Evolutionary conservation across 2,888 invertebrate genomes (phyloP).

Genomic region (Melieria omissa): DNA sequence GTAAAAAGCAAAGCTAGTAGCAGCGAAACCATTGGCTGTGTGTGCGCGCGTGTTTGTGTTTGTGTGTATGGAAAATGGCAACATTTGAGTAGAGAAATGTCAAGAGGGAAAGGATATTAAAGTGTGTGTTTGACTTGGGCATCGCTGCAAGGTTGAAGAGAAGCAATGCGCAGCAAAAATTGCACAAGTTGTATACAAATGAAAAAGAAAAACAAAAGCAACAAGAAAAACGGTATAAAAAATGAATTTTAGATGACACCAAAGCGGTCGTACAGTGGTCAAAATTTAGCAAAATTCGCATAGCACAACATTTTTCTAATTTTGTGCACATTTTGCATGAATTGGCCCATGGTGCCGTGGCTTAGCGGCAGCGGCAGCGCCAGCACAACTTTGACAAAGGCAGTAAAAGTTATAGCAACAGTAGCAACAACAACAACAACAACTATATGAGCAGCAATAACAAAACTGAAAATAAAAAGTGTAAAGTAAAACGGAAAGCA

Average conservation of each 20-base stretch:
- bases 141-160: conserved; percentile 47
- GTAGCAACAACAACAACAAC: background rate
- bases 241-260: conserved; percentile 60
- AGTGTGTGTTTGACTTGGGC: conserved; percentile 59
- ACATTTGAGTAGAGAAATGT: conserved; percentile 53
- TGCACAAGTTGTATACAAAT: conserved; percentile 41
- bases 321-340: too few species aligned
- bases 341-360: too few species aligned
- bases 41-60: too few species aligned
- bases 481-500: background rate
- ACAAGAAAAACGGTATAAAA: conserved; percentile 56
- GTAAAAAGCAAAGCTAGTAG: too few species aligned
- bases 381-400: conserved; percentile 2
- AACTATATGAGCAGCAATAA: background rate
- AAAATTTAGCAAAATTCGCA: too few species aligned
- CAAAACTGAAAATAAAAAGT: background rate
- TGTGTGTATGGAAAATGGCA: conserved; percentile 2
- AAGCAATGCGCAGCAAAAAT: conserved; percentile 45
- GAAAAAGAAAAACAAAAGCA: conserved; percentile 29
- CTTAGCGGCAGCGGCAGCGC: conserved; percentile 41
- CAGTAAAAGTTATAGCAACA: conserved; percentile 9
- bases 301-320: too few species aligned
- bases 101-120: conserved; percentile 63
- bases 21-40: too few species aligned
- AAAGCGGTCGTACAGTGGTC: too few species aligned